A percentile compares a stretch with the other conserved stretches of the same genome.
Evolutionary conservation across 2,113 vertebrate species (phyloP).

Genomic region (Thunnus maccoyii): DNA sequence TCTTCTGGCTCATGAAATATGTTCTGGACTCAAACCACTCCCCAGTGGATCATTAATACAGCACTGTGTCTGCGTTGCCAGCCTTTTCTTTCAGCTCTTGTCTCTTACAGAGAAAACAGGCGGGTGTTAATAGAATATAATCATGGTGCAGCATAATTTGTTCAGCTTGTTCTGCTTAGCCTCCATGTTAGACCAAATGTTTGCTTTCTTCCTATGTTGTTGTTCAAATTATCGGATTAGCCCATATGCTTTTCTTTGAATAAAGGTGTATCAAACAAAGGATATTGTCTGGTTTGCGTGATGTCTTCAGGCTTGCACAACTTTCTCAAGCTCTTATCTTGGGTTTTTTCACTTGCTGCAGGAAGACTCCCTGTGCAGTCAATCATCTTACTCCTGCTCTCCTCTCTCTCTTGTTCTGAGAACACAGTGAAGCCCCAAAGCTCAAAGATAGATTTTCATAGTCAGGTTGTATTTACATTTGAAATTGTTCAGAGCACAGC

Average conservation of each 20-base stretch:
- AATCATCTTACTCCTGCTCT: slow-evolving; percentile 39
- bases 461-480: slow-evolving; percentile 76
- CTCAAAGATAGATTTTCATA: slow-evolving; percentile 65
- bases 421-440: slow-evolving; percentile 45
- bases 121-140: slow-evolving; percentile 54
- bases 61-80: slow-evolving; percentile 60
- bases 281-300: slow-evolving; percentile 5
- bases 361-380: slow-evolving; percentile 50
- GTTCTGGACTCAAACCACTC: slow-evolving; percentile 77
- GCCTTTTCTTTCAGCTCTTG: slow-evolving; percentile 61
- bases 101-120: slow-evolving; percentile 49
- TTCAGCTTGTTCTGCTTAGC: slow-evolving; percentile 50
- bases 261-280: slow-evolving; percentile 15
- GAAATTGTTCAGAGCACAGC: slow-evolving; percentile 63
- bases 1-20: slow-evolving; percentile 82
- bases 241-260: background rate
- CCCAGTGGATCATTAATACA: slow-evolving; percentile 75
- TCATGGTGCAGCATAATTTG: slow-evolving; percentile 40
- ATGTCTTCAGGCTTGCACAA: slow-evolving; percentile 23
- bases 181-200: slow-evolving; percentile 8
- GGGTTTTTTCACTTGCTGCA: slow-evolving; percentile 16
- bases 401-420: slow-evolving; percentile 50
- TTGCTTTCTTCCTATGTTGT: slow-evolving; percentile 6
- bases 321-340: slow-evolving; percentile 9
- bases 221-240: slow-evolving; percentile 34